Evolutionary conservation across 2,113 vertebrate species (phyloP).

Genomic region (Xenus cinereus): DNA sequence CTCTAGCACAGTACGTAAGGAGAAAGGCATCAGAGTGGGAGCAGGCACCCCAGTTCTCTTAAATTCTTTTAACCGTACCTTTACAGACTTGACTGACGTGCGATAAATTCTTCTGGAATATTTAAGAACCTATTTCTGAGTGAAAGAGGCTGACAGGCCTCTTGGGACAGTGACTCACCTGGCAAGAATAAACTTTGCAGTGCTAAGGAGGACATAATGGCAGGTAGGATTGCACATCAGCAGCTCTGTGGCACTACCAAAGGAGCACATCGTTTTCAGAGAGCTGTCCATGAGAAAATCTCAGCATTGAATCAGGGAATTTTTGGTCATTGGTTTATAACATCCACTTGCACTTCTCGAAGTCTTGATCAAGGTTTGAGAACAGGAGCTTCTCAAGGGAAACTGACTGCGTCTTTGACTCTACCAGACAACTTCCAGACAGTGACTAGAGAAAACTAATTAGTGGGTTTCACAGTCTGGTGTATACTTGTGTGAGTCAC

Average conservation of each 20-base stretch:
- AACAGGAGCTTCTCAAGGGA: not conserved
- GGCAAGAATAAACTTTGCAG: not conserved
- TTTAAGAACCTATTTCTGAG: not conserved
- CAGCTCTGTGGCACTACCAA: not conserved
- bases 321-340: not conserved
- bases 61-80: not conserved
- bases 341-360: not conserved
- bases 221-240: not conserved
- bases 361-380: not conserved
- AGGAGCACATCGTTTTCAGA: not conserved
- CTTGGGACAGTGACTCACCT: slow-evolving; percentile 17
- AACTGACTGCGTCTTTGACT: not conserved
- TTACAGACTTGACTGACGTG: not conserved
- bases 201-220: not conserved
- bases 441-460: not conserved
- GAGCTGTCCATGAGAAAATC: not conserved
- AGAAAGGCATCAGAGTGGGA: not conserved
- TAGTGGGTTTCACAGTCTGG: not conserved
- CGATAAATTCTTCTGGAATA: not conserved
- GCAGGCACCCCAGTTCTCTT: not conserved
- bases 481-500: not conserved
- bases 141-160: not conserved
- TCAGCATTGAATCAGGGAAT: not conserved
- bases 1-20: not conserved
- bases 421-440: not conserved